These are phyloP conservation scores for Peromyscus melanophrys DNA, from an alignment of 2,797 vertebrate species.

Conservation along the genomic window DNA sequence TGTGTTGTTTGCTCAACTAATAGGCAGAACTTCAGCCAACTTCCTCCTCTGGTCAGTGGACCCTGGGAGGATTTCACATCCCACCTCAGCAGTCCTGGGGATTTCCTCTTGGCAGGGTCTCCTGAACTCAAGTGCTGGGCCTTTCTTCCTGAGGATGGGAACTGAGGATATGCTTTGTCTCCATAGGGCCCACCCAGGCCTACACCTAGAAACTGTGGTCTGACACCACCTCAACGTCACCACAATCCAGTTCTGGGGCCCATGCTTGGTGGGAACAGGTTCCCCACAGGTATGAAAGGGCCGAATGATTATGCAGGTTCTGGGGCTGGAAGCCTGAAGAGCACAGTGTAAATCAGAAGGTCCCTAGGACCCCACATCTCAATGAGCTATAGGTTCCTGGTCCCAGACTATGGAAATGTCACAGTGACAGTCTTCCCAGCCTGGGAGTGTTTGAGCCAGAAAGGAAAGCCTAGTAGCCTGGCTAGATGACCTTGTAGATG, in stretches of 20 bases:
- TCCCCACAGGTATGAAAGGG: not conserved
- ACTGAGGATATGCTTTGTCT: not conserved
- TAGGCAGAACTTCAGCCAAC: constrained; percentile 18
- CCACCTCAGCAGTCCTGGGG: not conserved
- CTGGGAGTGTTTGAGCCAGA: not conserved
- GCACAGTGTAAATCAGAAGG: not conserved
- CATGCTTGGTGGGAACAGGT: not conserved
- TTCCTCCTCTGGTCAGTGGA: constrained; percentile 54
- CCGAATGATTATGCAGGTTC: not conserved
- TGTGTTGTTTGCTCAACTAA: constrained; percentile 68
- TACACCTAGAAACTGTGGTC: not conserved
- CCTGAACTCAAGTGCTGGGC: not conserved
- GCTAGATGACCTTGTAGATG: rapidly evolving
- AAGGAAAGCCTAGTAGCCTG: not conserved
- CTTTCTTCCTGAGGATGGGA: not conserved
- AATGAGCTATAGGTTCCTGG: not conserved
- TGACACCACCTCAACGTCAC: not conserved
- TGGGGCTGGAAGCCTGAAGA: not conserved
- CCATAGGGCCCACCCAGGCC: not conserved
- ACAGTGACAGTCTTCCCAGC: not conserved
- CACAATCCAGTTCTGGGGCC: not conserved
- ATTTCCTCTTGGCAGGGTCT: constrained; percentile 79
- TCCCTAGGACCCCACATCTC: not conserved
- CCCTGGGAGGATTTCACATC: constrained; percentile 29
- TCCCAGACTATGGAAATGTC: not conserved